Base-by-base conservation (phyloP, 2,888 invertebrate species). In the Apotomis capreana region DNA sequence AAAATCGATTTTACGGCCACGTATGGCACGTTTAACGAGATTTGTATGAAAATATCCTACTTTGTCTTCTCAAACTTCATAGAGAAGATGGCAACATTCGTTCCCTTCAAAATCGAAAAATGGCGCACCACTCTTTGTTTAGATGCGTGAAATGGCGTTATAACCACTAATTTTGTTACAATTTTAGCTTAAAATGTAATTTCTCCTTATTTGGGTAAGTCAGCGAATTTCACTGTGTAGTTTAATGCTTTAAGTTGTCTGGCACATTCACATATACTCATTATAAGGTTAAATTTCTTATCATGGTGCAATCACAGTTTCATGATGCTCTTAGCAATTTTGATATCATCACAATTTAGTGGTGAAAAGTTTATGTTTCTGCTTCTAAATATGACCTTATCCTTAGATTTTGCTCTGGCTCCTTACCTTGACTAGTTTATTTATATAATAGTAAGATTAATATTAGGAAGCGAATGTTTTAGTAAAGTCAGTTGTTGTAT, bases 141-240 rank as follows among this genome's bases (percentile, higher is more conserved):
- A 79, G 78, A 81, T 80, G 81, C 79, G 79, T 79, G 80, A 76
- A 78, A 77, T 75, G 75, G 74, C 75, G 76, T 74, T 62, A 68
- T 62, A 68, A 58, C 44, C 51, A 46, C 55, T 49, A 58, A 62
- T 57, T 40, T 51, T 12, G 49, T 36, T 40, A 5, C 36, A 49
- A 36, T 46, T 40, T 9, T 15, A 13, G 40, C 49, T 51, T 44
- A 5, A 12, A 40, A 58, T 68, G 26, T 44, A 55, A 62, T 68
- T 52, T 40, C 5, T 36, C 10, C 3, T 44, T 46, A 44, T 57
- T 62, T 62, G 10, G 44, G 71, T 71, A 68, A 72, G 71, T 62
- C 6, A 26, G 36, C 13, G n/a, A 12, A n/a, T 3, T 70, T n/a
- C 5, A 13, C 3, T 40, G 15, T 26, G 5, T 49, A 5, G 8